Percentiles rank a stretch among this genome's conserved stretches.
These are phyloP conservation scores for Tetranychus urticae DNA, from an alignment of 1,140 invertebrate species.

Conservation along the genomic window DNA sequence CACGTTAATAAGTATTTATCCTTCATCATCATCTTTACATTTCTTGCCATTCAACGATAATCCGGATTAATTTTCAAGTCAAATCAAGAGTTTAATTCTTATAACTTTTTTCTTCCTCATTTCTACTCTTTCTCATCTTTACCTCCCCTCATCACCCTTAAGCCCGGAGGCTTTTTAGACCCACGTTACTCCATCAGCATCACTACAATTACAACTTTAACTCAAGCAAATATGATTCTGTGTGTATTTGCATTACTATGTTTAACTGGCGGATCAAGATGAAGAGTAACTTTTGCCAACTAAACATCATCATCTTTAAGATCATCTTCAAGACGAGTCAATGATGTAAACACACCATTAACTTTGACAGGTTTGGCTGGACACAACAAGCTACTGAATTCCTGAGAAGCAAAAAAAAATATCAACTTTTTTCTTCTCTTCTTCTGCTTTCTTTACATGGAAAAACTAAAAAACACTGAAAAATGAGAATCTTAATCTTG, in stretches of 20 bases:
- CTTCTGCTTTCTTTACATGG: background rate
- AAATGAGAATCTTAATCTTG: background rate
- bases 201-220: background rate
- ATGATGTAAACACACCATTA: background rate
- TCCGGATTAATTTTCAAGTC: too few species aligned
- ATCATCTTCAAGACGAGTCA: constrained; percentile 1
- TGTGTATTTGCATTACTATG: background rate
- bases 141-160: too few species aligned
- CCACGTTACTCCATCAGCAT: background rate
- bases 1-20: too few species aligned
- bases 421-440: background rate
- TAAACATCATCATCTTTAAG: background rate
- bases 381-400: background rate
- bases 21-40: too few species aligned
- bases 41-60: too few species aligned
- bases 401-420: too few species aligned
- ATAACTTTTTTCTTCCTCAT: too few species aligned
- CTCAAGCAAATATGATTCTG: background rate
- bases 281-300: background rate
- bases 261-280: background rate
- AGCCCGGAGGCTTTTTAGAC: background rate
- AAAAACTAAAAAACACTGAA: background rate
- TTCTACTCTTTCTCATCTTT: too few species aligned
- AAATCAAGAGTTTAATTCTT: too few species aligned
- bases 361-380: background rate